phyloP scores from a whole-genome alignment of 2,888 invertebrate genomes.

The Rhamphomyia laevipes region DNA sequence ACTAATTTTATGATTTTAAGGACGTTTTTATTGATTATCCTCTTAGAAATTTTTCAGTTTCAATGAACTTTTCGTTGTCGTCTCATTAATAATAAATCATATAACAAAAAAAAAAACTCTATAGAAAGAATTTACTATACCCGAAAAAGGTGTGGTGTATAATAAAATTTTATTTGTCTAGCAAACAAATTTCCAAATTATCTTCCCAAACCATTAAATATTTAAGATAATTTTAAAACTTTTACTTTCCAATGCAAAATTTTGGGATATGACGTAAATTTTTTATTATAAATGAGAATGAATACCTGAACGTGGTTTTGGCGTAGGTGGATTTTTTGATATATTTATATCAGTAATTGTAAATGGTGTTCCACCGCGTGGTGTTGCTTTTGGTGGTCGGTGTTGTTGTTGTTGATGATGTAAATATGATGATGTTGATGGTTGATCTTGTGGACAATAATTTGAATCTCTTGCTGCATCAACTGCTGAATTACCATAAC shows the following conservation, averaged over 20 bases:
- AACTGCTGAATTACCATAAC: slow-evolving; percentile 27
- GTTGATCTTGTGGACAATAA: slow-evolving; percentile 31
- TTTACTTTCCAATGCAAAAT: background rate
- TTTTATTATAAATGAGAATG: background rate
- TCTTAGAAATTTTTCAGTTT: too few relatives aligned
- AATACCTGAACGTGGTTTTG: slow-evolving; percentile 36
- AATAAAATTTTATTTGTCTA: too few relatives aligned
- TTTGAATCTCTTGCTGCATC: slow-evolving; percentile 36
- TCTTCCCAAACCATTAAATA: background rate
- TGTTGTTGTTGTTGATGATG: background rate
- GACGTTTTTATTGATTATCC: too few relatives aligned
- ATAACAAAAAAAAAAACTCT: too few relatives aligned
- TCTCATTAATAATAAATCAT: too few relatives aligned
- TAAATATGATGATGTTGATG: slow-evolving; percentile 16
- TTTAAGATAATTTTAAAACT: background rate
- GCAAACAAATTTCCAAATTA: background rate
- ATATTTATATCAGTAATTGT: slow-evolving; percentile 19
- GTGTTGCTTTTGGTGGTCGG: slow-evolving; percentile 32
- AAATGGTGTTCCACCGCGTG: slow-evolving; percentile 32
- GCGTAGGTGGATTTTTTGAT: slow-evolving; percentile 28
- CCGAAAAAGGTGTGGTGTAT: too few relatives aligned
- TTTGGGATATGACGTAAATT: too few relatives aligned
- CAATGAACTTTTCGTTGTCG: too few relatives aligned
- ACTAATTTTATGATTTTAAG: too few relatives aligned
- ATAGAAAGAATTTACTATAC: too few relatives aligned